Conservation (phyloP, 1,140 invertebrate species). For the Parasteatoda tepidariorum region DNA sequence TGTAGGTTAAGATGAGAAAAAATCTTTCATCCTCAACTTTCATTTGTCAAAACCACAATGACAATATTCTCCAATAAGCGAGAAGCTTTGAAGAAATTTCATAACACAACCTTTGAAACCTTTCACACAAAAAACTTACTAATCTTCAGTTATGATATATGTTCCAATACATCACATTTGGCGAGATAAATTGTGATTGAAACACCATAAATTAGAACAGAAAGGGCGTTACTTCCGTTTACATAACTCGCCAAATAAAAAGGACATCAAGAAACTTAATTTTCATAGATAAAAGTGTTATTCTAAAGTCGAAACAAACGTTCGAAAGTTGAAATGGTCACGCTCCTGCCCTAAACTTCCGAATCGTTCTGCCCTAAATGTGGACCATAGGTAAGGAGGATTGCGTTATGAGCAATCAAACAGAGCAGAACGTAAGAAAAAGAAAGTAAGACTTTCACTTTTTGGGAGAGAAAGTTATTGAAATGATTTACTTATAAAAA, state of each 20-base stretch:
- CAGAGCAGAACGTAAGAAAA: not conserved
- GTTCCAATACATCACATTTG: no score
- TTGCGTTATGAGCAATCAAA: not conserved
- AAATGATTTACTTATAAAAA: conserved; percentile 13
- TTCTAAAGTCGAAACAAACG: not conserved
- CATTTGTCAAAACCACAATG: no score
- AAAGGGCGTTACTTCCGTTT: not conserved
- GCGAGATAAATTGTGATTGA: not conserved
- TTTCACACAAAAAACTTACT: no score
- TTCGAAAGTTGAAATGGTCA: not conserved
- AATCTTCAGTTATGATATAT: no score
- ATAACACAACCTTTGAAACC: no score
- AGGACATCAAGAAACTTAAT: not conserved
- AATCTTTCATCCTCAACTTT: no score
- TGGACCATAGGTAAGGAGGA: not conserved
- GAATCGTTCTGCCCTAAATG: not conserved
- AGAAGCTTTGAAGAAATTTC: no score
- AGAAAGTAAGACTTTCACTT: not conserved
- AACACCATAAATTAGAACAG: not conserved
- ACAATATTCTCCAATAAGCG: no score
- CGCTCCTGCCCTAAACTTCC: not conserved
- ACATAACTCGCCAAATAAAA: not conserved
- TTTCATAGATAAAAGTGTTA: not conserved
- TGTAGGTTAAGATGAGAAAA: no score
- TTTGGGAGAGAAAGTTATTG: not conserved